A percentile compares a stretch with the other conserved stretches of the same genome.
Evolutionary conservation across 1,140 invertebrate species (phyloP).

Genomic region (Nomia melanderi): DNA sequence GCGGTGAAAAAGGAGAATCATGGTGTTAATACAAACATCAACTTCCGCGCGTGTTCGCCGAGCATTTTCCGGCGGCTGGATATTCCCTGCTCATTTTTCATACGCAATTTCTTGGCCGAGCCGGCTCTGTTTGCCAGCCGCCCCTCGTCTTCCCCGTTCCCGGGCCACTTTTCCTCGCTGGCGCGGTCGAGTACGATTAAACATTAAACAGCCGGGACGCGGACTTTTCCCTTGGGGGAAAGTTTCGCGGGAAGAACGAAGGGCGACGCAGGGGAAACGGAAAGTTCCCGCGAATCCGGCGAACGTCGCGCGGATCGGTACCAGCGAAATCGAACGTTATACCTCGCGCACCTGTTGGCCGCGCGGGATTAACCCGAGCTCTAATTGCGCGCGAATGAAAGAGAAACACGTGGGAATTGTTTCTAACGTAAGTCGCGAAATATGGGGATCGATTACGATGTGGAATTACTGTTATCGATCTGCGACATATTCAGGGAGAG

Average conservation of each 20-base stretch:
- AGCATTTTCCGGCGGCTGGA: not conserved
- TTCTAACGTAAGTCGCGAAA: too few relatives aligned
- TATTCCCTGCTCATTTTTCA: not conserved
- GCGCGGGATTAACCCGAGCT: too few relatives aligned
- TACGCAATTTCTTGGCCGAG: not conserved
- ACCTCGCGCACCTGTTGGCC: too few relatives aligned
- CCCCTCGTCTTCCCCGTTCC: not conserved
- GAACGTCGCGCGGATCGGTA: too few relatives aligned
- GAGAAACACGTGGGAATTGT: too few relatives aligned
- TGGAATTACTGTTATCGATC: too few relatives aligned
- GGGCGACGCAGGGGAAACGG: too few relatives aligned
- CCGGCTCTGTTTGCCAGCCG: not conserved
- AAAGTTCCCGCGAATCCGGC: too few relatives aligned
- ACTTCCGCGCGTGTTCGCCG: not conserved
- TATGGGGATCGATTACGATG: too few relatives aligned
- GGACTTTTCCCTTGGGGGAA: constrained; percentile 3
- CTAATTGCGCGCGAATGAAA: too few relatives aligned
- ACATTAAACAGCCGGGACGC: constrained; percentile 43
- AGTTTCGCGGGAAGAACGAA: constrained; percentile 4
- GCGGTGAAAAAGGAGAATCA: not conserved
- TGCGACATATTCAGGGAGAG: too few relatives aligned
- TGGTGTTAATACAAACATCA: constrained; percentile 3
- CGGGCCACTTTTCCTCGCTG: not conserved
- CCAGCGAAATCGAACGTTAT: too few relatives aligned
- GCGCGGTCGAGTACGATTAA: constrained; percentile 42